Evolutionary conservation across 2,113 vertebrate genomes (phyloP), one percentile per base, ranked within the genome.

Genomic region (Illadopsis cleaveri): DNA sequence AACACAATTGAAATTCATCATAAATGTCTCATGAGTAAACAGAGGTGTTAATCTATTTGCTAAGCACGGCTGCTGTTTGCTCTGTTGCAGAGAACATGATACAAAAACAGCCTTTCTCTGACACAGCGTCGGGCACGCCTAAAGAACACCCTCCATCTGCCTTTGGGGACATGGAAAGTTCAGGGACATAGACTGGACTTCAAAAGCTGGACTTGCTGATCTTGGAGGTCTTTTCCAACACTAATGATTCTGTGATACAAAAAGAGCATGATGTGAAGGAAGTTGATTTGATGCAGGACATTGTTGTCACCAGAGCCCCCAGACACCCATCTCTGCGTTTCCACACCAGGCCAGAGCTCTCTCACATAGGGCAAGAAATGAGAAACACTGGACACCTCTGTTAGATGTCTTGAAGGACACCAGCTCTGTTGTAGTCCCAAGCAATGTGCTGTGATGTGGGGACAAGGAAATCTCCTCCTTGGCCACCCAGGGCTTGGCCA

Each of bases 21-120:
- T 91, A 66, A 93, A 91, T 86, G 51, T 93, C 95, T 96, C 69
- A 84, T 73, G 89, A 89, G 86, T 71, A 91, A 95, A 96, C 77
- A 94, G 21, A 22, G 33, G 47, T 62, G 82, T 79, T 92, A 82
- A 80, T 89, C 75, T 92, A 33, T 93, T 95, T 90, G 82, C 47
- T 70, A 73, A 90, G 58, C 88, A 61, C 8, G 50, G 31, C 31
- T 90, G 82, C 11, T 86, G 47, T 60, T 95, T 81, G 77, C 62
- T 65, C 48, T 69, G 62, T 75, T 88, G 85, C 33, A 15, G 58
- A 54, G 75, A 82, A 58, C 65, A 37, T 2, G 47, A 37, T 40
- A 60, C 48, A 15, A 12, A 60, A 6, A 1, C 31, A 61, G 57
- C 28, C 61, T n/a, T 28, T 33, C 48, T 21, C 33, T 86, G 50